Evolutionary conservation across 2,797 vertebrate species (phyloP).

Genomic region (Pogonophryne albipinna): DNA sequence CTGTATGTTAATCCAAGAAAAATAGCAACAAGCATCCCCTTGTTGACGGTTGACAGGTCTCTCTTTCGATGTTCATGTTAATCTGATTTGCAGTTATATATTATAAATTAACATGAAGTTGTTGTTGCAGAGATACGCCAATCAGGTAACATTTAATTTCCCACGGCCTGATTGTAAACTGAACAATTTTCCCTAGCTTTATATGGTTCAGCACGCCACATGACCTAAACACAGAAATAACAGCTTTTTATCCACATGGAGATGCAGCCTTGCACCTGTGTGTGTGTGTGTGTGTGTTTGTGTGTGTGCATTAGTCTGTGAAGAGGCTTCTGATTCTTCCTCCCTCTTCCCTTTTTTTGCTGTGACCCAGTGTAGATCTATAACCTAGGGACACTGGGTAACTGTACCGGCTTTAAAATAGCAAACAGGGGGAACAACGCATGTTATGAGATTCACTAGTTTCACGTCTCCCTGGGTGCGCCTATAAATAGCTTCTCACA

Average conservation of each 20-base stretch:
- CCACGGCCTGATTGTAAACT: constrained; percentile 12
- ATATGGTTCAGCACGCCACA: constrained; percentile 32
- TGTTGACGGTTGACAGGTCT: neutral
- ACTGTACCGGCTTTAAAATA: constrained; percentile 80
- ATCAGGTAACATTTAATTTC: constrained; percentile 2
- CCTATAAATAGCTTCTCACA: constrained; percentile 83
- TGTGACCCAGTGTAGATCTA: constrained; percentile 64
- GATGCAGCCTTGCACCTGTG: constrained; percentile 42
- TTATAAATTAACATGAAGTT: neutral
- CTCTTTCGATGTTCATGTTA: constrained; percentile 11
- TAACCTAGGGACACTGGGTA: constrained; percentile 77
- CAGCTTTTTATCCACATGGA: constrained; percentile 42
- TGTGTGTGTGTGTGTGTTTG: neutral
- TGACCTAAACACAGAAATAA: constrained; percentile 46
- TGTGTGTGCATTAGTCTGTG: neutral
- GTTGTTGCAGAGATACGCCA: neutral
- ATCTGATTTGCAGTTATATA: neutral
- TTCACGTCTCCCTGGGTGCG: constrained; percentile 74
- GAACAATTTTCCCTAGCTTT: constrained; percentile 32
- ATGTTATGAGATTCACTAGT: constrained; percentile 78
- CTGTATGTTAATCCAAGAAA: no score
- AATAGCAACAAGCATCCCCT: no score
- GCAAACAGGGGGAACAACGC: constrained; percentile 70
- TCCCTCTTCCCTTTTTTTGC: constrained; percentile 26
- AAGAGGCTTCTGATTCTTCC: constrained; percentile 17